Conservation (phyloP, 1,140 invertebrate species). For the Drosophila equinoxialis region DNA sequence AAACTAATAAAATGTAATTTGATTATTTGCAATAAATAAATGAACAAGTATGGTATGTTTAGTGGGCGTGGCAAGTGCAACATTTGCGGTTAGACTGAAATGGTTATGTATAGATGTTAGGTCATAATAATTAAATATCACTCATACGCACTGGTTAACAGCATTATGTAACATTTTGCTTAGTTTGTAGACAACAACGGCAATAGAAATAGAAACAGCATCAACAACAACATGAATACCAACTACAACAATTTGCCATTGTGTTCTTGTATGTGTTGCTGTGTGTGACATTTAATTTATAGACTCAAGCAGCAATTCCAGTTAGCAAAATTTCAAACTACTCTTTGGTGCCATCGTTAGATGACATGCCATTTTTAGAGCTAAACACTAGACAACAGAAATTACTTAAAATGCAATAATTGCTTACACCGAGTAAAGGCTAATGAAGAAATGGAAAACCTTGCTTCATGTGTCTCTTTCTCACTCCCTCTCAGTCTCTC, state of each 20-base stretch:
- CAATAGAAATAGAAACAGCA: conserved; percentile 32
- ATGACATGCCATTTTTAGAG: background rate
- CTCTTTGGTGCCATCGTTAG: conserved; percentile 1
- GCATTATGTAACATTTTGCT: conserved; percentile 4
- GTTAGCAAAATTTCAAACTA: background rate
- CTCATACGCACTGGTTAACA: conserved; percentile 68
- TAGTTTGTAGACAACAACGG: conserved; percentile 53
- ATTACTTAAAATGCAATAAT: background rate
- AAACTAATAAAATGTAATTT: no score
- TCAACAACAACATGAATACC: conserved; percentile 24
- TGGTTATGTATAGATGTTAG: background rate
- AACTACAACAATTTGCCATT: conserved; percentile 60
- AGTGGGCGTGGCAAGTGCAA: conserved; percentile 8
- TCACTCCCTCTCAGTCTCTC: background rate
- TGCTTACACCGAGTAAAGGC: no score
- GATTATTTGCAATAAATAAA: no score
- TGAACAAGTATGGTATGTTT: background rate
- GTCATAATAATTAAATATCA: conserved; percentile 72
- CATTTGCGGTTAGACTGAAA: background rate
- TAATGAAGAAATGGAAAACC: no score
- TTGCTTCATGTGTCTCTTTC: background rate
- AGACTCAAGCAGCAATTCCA: conserved; percentile 40
- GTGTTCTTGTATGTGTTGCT: conserved; percentile 50
- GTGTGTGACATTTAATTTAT: conserved; percentile 70
- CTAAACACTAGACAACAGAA: conserved; percentile 1